Evolutionary conservation across 1,140 invertebrate genomes (phyloP).

Genomic region (Drosophila asahinai): DNA sequence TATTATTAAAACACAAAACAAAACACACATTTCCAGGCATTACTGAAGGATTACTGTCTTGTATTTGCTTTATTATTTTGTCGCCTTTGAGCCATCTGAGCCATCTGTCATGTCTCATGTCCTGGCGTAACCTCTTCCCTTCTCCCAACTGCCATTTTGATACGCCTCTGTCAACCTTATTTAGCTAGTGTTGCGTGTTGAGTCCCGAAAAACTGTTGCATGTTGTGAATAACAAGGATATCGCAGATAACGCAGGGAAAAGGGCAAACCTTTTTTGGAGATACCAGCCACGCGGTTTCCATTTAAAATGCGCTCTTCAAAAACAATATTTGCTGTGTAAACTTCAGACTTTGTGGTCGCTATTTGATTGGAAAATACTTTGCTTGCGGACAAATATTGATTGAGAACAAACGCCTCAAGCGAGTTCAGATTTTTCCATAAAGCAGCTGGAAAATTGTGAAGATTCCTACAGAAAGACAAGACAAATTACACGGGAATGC

Average conservation of each 20-base stretch:
- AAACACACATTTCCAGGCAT: too few relatives aligned
- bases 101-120: constrained; percentile 38
- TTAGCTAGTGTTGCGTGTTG: constrained; percentile 33
- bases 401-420: constrained; percentile 22
- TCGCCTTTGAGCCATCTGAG: constrained; percentile 16
- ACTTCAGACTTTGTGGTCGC: constrained; percentile 12
- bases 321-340: constrained; percentile 53
- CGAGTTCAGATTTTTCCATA: constrained; percentile 9
- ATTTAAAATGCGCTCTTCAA: constrained; percentile 42
- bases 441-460: constrained; percentile 14
- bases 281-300: constrained; percentile 27
- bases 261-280: constrained; percentile 13
- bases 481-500: constrained; percentile 41
- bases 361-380: constrained; percentile 49
- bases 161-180: constrained; percentile 54
- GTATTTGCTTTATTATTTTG: constrained; percentile 15
- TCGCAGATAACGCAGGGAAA: constrained; percentile 3
- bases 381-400: constrained; percentile 39
- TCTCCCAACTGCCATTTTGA: constrained; percentile 32
- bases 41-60: constrained; percentile 4
- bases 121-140: neutral
- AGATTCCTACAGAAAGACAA: constrained; percentile 29
- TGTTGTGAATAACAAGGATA: constrained; percentile 27
- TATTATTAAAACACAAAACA: neutral
- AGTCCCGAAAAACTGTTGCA: constrained; percentile 35